Evolutionary conservation across 2,797 vertebrate species (phyloP).

Genomic region (Avahi laniger): DNA sequence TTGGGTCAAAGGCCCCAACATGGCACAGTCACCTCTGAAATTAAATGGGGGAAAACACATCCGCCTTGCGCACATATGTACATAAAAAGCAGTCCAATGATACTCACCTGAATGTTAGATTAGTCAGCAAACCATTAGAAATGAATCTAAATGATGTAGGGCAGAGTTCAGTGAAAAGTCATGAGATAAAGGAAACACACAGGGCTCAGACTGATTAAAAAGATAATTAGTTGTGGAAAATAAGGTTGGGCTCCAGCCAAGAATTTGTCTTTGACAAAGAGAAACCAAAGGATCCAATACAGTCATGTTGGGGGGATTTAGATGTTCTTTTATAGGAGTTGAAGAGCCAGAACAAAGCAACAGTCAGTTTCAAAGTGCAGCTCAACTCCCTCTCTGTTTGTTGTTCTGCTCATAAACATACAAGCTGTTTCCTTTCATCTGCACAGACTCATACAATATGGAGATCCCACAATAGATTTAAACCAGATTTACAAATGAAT

Average conservation of each 20-base stretch:
- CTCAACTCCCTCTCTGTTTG: constrained; percentile 69
- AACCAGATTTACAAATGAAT: constrained; percentile 71
- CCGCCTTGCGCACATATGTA: background rate
- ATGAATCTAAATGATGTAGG: constrained; percentile 45
- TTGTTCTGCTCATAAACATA: constrained; percentile 78
- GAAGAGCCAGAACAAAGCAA: constrained; percentile 79
- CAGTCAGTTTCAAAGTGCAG: constrained; percentile 74
- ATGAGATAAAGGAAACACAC: constrained; percentile 51
- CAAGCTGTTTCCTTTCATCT: constrained; percentile 81
- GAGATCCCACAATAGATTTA: constrained; percentile 67
- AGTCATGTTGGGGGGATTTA: constrained; percentile 8
- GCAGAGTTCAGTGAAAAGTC: constrained; percentile 61
- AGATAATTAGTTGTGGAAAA: constrained; percentile 77
- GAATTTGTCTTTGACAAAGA: constrained; percentile 65
- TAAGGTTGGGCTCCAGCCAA: constrained; percentile 62
- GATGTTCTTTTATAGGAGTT: constrained; percentile 67
- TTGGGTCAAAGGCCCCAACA: constrained; percentile 46
- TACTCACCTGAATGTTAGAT: constrained; percentile 63
- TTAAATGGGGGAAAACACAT: background rate
- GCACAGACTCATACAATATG: constrained; percentile 74
- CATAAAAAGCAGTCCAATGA: background rate
- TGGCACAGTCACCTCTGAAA: constrained; percentile 42
- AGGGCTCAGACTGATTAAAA: constrained; percentile 61
- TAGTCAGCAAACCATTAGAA: constrained; percentile 50
- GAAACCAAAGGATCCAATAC: constrained; percentile 48